Base-by-base conservation (phyloP, 2,888 invertebrate genomes). In the Lamproptera curius region DNA sequence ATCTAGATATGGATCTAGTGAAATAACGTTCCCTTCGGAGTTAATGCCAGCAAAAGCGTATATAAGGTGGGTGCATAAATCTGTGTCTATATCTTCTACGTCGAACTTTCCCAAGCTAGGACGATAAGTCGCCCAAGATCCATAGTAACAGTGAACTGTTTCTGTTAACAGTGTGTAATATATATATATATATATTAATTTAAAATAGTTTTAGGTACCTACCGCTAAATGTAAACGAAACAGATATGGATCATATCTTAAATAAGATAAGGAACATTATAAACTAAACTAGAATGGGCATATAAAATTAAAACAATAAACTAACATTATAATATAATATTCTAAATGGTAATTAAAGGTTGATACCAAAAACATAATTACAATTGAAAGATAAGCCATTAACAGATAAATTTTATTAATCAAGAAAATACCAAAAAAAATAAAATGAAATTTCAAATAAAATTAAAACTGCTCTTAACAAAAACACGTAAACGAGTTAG, bases 121-220 rank as follows among this genome's bases (percentile, higher is more conserved):
- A 26, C 95, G 89, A 62, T 94, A 94, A 0, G 90, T 90, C 0
- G 95, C 89, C 95, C 95, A 95, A 9, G 92, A 91, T 1, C 94
- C 93, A 56, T 91, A 92, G 73, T 95, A 95, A 61, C 95, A 95
- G 0, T 94, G 87, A 0, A 94, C 77, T 51, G 89, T 78, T 54
- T 91, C 92, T 93, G 62, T 26, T 40, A 49, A 39, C n/a, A n/a
- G n/a, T n/a, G n/a, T 9, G 14, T 23, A 5, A 16, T 41, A n/a
- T 26, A 16, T 16, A 2, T 23, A 23, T 23, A 23, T 23, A 23
- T 23, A 23, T 6, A 23, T 23, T 23, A 8, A 23, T 23, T 6
- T 23, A 23, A 4, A 23, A 23, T 6, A 8, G 4, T 23, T 8
- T 23, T 8, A 23, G 23, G 23, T 4, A 23, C 8, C 4, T 23